Evolutionary conservation across 2,888 invertebrate genomes (phyloP).

Genomic region (Cerceris ruficornis): DNA sequence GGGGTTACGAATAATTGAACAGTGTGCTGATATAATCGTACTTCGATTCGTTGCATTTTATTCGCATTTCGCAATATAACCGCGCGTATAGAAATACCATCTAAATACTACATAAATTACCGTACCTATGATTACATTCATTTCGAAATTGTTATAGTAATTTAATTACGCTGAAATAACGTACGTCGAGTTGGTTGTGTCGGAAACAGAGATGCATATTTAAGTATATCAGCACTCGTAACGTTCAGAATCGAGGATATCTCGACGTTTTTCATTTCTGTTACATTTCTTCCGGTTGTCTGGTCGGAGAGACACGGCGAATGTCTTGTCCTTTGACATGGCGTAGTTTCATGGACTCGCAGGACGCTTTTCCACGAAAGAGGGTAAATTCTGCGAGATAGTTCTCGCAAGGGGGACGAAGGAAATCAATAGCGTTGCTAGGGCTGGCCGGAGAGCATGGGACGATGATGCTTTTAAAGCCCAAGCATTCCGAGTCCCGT

Average conservation of each 20-base stretch:
- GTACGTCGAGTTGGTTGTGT: too few species aligned
- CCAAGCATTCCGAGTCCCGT: constrained; percentile 58
- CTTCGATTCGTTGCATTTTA: too few species aligned
- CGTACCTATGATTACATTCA: too few species aligned
- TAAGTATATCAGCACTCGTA: neutral
- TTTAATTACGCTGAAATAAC: too few species aligned
- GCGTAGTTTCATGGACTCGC: constrained; percentile 59
- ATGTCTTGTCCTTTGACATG: constrained; percentile 47
- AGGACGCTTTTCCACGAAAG: constrained; percentile 71
- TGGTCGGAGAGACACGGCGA: constrained; percentile 6
- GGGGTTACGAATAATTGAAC: too few species aligned
- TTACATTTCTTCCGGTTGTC: neutral
- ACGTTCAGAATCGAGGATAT: neutral
- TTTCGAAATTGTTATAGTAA: too few species aligned
- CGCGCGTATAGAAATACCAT: too few species aligned
- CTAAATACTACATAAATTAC: too few species aligned
- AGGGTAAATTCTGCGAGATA: constrained; percentile 76
- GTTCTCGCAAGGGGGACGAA: constrained; percentile 76
- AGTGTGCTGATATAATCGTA: too few species aligned
- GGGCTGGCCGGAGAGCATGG: constrained; percentile 74
- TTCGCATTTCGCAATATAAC: too few species aligned
- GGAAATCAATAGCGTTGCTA: constrained; percentile 82
- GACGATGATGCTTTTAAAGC: constrained; percentile 74
- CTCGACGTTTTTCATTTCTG: neutral
- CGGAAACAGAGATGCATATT: neutral